Conservation (phyloP, 2,797 vertebrate genomes). For the Peromyscus aztecus region DNA sequence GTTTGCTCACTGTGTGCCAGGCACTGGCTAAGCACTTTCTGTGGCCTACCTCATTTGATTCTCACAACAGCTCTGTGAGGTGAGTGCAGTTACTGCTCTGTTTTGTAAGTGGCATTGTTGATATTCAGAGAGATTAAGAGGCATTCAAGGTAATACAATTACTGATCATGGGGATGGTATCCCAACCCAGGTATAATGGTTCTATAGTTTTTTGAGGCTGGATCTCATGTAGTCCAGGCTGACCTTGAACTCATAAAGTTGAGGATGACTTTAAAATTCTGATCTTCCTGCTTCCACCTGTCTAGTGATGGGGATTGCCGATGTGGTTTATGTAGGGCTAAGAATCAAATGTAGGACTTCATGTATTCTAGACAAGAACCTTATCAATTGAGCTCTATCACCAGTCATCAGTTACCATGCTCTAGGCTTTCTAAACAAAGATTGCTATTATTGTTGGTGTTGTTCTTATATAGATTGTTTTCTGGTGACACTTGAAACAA, state of each 20-base stretch:
- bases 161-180: background rate
- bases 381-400: background rate
- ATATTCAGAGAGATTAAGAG: background rate
- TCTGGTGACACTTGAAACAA: background rate
- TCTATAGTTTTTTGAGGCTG: background rate
- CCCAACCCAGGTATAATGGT: background rate
- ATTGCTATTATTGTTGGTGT: background rate
- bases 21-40: background rate
- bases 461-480: background rate
- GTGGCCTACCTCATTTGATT: background rate
- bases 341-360: background rate
- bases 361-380: background rate
- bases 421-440: background rate
- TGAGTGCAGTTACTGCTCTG: background rate
- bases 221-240: background rate
- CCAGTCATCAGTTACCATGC: too few species aligned
- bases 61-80: background rate
- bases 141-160: background rate
- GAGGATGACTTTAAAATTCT: background rate
- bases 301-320: background rate
- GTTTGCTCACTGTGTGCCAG: background rate
- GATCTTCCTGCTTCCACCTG: background rate
- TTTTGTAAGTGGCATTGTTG: background rate
- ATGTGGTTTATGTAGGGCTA: background rate
- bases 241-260: background rate